Conservation (phyloP, 1,140 invertebrate genomes). For the Drosophila neocordata region DNA sequence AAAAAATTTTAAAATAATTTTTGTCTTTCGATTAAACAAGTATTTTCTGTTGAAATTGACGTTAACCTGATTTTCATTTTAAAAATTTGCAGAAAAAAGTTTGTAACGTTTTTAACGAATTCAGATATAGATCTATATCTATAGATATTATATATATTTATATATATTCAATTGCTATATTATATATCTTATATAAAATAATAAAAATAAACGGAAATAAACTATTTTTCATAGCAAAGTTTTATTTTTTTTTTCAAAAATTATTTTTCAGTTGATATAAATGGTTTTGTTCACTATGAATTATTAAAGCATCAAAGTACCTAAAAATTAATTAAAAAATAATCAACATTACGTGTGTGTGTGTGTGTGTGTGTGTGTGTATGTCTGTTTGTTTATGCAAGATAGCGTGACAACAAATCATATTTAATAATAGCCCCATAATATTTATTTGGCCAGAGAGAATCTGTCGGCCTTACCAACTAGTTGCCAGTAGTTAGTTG, state of each 20-base stretch:
- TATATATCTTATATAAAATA: too few relatives aligned
- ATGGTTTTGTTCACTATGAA: conserved; percentile 42
- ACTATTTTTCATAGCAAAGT: neutral
- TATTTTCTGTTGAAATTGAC: too few relatives aligned
- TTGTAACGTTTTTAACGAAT: too few relatives aligned
- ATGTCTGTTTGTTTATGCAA: conserved; percentile 22
- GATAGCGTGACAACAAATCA: conserved; percentile 75
- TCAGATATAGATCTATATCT: too few relatives aligned
- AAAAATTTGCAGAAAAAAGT: too few relatives aligned
- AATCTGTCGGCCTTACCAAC: conserved; percentile 1
- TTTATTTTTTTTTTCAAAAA: conserved; percentile 17
- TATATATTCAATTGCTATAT: too few relatives aligned
- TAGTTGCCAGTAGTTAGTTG: neutral
- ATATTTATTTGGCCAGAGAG: conserved; percentile 61
- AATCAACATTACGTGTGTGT: conserved; percentile 73
- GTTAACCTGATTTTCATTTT: too few relatives aligned
- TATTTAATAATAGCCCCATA: conserved; percentile 74
- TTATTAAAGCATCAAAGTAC: conserved; percentile 74
- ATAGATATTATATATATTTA: too few relatives aligned
- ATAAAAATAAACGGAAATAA: neutral
- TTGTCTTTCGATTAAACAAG: too few relatives aligned
- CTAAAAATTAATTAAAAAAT: conserved; percentile 76
- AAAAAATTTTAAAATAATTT: too few relatives aligned
- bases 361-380: neutral
- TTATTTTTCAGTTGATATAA: neutral